A percentile compares a stretch with the other conserved stretches of the same genome.
Conservation (phyloP, 2,113 vertebrate genomes). For the Otis tarda region DNA sequence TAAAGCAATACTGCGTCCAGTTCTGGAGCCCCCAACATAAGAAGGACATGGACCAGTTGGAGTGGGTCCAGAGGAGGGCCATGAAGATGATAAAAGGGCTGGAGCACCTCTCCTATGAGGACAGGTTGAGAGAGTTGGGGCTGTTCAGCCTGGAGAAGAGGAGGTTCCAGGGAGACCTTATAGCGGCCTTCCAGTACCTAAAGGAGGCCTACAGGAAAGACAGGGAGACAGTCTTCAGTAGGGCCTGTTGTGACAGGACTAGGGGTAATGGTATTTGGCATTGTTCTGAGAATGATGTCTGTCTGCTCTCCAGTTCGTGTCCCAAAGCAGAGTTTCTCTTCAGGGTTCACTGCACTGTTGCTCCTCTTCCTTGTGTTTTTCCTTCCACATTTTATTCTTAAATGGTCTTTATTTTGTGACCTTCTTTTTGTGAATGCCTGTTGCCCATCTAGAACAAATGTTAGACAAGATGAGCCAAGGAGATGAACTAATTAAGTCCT, state of each 20-base stretch:
- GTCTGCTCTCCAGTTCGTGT: not conserved
- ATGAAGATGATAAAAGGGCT: no score
- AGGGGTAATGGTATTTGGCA: not conserved
- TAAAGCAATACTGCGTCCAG: not conserved
- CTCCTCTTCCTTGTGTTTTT: not conserved
- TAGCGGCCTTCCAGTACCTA: no score
- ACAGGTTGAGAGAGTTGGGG: no score
- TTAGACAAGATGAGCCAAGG: not conserved
- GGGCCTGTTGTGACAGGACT: no score
- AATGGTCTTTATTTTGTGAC: not conserved
- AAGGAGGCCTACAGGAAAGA: no score
- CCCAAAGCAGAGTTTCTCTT: not conserved
- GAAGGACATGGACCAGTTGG: no score
- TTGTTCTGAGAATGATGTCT: not conserved
- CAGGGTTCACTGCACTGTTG: not conserved
- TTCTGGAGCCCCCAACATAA: no score
- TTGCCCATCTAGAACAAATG: not conserved
- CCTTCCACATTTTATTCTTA: not conserved
- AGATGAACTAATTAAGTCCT: not conserved
- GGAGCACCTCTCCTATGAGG: no score
- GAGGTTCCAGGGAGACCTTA: no score
- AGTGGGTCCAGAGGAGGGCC: no score
- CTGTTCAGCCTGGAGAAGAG: no score
- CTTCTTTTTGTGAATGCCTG: not conserved
- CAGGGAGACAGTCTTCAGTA: no score